These are phyloP conservation scores for Acomys russatus DNA, from an alignment of 2,797 vertebrate genomes.

Conservation along the genomic window DNA sequence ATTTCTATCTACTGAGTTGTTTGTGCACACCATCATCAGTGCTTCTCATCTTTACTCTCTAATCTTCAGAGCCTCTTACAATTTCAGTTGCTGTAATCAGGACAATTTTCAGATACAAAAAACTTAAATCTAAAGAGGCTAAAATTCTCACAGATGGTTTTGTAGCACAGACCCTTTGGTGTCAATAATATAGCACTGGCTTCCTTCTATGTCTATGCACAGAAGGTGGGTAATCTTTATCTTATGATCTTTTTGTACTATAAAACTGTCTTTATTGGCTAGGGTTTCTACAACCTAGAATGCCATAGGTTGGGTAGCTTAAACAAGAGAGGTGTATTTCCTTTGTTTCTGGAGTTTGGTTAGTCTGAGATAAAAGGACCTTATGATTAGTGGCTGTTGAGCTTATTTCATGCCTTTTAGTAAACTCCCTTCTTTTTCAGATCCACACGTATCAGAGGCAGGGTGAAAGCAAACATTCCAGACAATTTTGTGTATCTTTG, in stretches of 20 bases:
- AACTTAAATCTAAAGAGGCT: neutral
- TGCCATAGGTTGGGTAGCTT: neutral
- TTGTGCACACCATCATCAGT: neutral
- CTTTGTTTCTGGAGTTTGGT: neutral
- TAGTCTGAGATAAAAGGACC: neutral
- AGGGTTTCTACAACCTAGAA: neutral
- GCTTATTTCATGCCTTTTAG: neutral
- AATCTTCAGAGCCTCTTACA: neutral
- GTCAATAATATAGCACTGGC: neutral
- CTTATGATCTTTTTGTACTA: neutral
- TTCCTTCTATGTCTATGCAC: neutral
- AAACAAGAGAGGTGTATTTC: neutral
- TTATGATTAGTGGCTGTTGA: neutral
- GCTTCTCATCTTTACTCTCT: neutral
- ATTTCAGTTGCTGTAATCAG: neutral
- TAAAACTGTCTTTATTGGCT: neutral
- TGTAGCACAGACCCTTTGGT: neutral
- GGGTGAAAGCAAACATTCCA: too few relatives aligned
- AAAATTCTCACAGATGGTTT: neutral
- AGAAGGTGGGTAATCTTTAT: neutral
- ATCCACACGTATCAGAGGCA: neutral
- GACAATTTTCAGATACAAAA: neutral
- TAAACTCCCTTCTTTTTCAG: neutral
- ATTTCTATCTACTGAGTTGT: neutral
- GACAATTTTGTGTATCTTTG: neutral